Evolutionary conservation across 2,888 invertebrate species (phyloP).

Genomic region (Gymnoscelis rufifasciata): DNA sequence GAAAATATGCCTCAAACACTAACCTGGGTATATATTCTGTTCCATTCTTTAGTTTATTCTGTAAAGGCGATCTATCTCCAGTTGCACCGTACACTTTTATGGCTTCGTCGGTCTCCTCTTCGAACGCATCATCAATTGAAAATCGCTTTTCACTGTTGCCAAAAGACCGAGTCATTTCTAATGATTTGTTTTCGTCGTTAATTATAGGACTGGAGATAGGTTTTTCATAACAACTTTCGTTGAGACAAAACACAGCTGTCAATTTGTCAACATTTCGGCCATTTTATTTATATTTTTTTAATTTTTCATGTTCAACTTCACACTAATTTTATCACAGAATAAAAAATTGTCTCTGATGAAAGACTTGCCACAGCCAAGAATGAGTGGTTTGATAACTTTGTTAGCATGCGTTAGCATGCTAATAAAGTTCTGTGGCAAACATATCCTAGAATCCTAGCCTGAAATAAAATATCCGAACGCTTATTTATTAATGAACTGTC

Average conservation of each 20-base stretch:
- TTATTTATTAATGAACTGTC: no score
- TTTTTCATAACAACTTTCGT: conserved; percentile 60
- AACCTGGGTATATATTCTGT: conserved; percentile 62
- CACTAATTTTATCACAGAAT: no score
- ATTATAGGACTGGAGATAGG: conserved; percentile 49
- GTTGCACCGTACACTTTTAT: conserved; percentile 89
- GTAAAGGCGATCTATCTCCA: conserved; percentile 84
- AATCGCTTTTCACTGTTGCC: conserved; percentile 82
- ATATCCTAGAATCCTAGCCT: no score
- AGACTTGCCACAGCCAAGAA: no score
- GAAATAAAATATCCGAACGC: no score
- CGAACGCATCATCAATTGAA: conserved; percentile 91
- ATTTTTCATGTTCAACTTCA: background rate
- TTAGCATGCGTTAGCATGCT: no score
- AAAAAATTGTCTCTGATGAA: no score
- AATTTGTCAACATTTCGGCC: conserved; percentile 68
- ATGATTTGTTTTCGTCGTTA: conserved; percentile 25
- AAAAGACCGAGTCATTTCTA: conserved; percentile 74
- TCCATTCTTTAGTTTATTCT: conserved; percentile 70
- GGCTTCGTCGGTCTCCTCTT: conserved; percentile 90
- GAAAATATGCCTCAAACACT: background rate
- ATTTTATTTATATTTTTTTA: conserved; percentile 40
- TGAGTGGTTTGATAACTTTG: no score
- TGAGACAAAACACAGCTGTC: conserved; percentile 69
- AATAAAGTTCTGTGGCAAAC: no score